phyloP scores from a whole-genome alignment of 2,797 vertebrate species.

The Yasuhikotakia modesta region DNA sequence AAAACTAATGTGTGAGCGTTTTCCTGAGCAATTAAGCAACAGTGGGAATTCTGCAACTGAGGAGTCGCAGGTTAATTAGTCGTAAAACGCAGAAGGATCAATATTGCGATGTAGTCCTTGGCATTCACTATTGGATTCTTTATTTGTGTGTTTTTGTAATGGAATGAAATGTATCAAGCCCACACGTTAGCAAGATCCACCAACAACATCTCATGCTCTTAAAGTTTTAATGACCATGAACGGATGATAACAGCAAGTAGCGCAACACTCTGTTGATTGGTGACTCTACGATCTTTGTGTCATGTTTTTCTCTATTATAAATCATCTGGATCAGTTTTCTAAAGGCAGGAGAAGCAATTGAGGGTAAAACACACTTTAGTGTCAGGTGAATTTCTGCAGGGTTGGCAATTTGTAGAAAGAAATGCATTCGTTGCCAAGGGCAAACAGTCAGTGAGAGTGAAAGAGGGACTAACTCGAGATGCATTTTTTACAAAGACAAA shows the following conservation, averaged over 20 bases:
- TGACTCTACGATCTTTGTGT: neutral
- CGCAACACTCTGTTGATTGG: neutral
- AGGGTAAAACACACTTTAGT: neutral
- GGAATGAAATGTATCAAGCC: conserved; percentile 1
- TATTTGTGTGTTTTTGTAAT: too few relatives aligned
- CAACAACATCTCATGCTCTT: neutral
- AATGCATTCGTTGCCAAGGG: neutral
- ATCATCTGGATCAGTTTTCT: neutral
- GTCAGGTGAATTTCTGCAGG: neutral
- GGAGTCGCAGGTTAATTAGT: conserved; percentile 12
- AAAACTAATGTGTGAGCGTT: neutral
- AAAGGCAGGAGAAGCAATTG: neutral
- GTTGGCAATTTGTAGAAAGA: neutral
- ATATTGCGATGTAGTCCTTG: neutral
- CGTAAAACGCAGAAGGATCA: conserved; percentile 30
- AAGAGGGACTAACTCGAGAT: neutral
- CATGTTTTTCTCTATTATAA: neutral
- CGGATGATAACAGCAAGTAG: neutral
- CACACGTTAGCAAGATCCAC: neutral
- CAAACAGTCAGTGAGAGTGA: neutral
- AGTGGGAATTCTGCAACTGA: neutral
- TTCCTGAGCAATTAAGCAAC: conserved; percentile 23
- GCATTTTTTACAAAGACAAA: conserved; percentile 4
- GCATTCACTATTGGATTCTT: too few relatives aligned
- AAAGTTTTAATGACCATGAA: neutral